Evolutionary conservation across 2,113 vertebrate species (phyloP).

Genomic region (Elephantulus edwardii): DNA sequence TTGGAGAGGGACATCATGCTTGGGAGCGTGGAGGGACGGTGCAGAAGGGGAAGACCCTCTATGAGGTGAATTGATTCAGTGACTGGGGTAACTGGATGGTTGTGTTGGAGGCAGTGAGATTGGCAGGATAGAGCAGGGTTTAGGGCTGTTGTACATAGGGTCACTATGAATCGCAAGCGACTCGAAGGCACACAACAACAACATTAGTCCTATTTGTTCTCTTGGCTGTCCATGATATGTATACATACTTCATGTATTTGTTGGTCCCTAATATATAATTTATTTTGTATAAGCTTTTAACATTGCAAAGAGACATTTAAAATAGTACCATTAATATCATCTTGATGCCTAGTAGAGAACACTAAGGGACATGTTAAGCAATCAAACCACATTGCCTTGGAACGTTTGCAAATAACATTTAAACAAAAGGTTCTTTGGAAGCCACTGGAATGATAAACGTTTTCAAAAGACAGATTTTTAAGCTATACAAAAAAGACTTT

Average conservation of each 20-base stretch:
- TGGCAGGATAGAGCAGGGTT: no score
- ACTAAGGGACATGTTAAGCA: background rate
- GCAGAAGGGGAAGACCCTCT: no score
- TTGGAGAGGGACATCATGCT: no score
- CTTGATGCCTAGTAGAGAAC: constrained; percentile 15
- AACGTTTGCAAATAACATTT: constrained; percentile 3
- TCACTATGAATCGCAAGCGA: no score
- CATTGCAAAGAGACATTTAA: background rate
- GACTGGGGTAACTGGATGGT: no score
- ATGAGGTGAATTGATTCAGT: no score
- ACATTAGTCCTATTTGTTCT: no score
- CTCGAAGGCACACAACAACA: no score
- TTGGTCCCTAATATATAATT: background rate
- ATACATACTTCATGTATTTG: background rate
- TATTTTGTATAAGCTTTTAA: constrained; percentile 19
- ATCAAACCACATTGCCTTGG: background rate
- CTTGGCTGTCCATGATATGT: no score
- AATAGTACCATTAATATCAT: background rate
- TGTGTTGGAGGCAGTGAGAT: no score
- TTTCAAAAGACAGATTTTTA: background rate
- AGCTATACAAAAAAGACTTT: background rate
- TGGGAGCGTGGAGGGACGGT: no score
- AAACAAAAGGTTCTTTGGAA: constrained; percentile 13
- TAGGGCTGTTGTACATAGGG: no score
- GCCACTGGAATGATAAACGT: background rate